These are phyloP conservation scores for Laothoe populi DNA, from an alignment of 2,888 invertebrate species.

Conservation along the genomic window DNA sequence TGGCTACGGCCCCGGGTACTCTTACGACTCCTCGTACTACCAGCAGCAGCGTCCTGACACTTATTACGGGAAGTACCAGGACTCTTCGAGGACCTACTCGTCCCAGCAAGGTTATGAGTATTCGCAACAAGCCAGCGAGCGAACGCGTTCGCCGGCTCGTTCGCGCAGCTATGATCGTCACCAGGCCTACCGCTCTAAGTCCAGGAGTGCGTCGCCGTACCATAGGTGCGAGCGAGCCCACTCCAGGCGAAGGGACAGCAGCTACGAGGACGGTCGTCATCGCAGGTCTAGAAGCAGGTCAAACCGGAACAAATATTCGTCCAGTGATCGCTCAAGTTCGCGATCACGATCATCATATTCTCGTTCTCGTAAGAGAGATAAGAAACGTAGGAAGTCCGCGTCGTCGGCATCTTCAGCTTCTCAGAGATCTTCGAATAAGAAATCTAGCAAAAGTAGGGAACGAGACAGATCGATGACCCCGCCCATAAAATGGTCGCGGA, in stretches of 20 bases:
- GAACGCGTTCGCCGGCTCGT: slow-evolving; percentile 48
- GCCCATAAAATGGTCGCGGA: slow-evolving; percentile 51
- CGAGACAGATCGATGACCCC: slow-evolving; percentile 55
- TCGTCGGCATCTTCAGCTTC: slow-evolving; percentile 66
- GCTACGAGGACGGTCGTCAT: slow-evolving; percentile 56
- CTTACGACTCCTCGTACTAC: slow-evolving; percentile 68
- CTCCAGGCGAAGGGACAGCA: slow-evolving; percentile 61
- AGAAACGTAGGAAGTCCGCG: slow-evolving; percentile 51
- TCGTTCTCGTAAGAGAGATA: slow-evolving; percentile 50
- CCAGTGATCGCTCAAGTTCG: slow-evolving; percentile 67
- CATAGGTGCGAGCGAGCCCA: slow-evolving; percentile 55
- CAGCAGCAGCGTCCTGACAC: slow-evolving; percentile 54
- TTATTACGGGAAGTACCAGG: slow-evolving; percentile 61
- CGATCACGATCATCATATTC: slow-evolving; percentile 67
- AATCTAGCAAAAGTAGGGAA: slow-evolving; percentile 40
- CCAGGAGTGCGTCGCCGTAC: slow-evolving; percentile 67
- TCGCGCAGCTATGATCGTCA: slow-evolving; percentile 51
- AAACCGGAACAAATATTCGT: slow-evolving; percentile 64
- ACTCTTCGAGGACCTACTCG: slow-evolving; percentile 45
- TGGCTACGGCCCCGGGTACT: slow-evolving; percentile 62
- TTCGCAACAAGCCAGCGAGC: slow-evolving; percentile 39
- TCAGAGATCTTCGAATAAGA: slow-evolving; percentile 60
- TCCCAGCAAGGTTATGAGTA: slow-evolving; percentile 37
- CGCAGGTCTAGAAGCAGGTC: slow-evolving; percentile 61
- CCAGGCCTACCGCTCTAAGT: slow-evolving; percentile 57